These are phyloP conservation scores for Lepidothrix coronata DNA, from an alignment of 2,113 vertebrate genomes.

Conservation along the genomic window DNA sequence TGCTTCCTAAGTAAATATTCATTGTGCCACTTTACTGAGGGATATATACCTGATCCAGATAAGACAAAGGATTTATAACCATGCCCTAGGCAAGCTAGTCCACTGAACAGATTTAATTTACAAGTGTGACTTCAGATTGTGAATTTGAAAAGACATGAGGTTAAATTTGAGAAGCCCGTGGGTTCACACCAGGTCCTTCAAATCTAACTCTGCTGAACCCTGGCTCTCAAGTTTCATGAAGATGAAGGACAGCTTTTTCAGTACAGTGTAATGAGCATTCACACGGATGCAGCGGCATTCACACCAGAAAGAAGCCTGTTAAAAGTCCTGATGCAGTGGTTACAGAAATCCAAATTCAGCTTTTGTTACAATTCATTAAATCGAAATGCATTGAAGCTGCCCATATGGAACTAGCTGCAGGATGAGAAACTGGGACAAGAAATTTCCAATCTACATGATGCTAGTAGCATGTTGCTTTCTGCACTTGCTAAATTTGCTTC, in stretches of 20 bases:
- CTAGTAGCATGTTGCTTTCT: slow-evolving; percentile 7
- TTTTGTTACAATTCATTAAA: slow-evolving; percentile 1
- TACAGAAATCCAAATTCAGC: slow-evolving; percentile 5
- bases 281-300: background rate
- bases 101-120: background rate
- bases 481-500: background rate
- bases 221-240: background rate
- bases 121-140: background rate
- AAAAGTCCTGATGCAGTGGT: background rate
- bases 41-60: background rate
- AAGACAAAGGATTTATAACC: background rate
- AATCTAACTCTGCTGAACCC: background rate
- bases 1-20: background rate
- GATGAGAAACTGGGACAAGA: background rate
- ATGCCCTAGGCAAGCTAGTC: background rate
- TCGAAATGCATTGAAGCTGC: background rate
- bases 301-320: background rate
- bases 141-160: background rate
- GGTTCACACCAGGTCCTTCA: background rate
- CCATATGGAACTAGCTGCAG: background rate
- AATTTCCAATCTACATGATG: background rate
- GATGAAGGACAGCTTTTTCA: background rate
- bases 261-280: background rate
- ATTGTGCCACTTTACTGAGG: background rate
- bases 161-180: background rate